Evolutionary conservation across 2,888 invertebrate genomes (phyloP).

Genomic region (Agrilus cyanescens): DNA sequence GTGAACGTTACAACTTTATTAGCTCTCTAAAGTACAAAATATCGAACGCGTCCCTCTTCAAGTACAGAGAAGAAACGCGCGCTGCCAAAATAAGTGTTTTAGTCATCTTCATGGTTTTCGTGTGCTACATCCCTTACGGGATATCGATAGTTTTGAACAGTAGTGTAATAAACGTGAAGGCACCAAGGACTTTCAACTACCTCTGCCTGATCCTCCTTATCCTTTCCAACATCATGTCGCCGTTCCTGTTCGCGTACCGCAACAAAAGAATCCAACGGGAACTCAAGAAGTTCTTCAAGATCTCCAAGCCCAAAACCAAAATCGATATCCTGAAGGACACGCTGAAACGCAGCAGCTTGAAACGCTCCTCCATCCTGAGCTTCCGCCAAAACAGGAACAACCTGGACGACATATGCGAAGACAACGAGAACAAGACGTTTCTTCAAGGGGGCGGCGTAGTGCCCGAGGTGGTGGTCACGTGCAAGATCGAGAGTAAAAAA

Average conservation of each 20-base stretch:
- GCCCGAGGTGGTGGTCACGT: conserved; percentile 30
- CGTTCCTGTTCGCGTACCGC: conserved; percentile 66
- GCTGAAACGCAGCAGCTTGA: conserved; percentile 1
- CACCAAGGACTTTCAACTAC: conserved; percentile 39
- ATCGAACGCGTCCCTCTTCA: conserved; percentile 72
- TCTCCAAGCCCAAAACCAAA: conserved; percentile 26
- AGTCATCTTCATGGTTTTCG: conserved; percentile 55
- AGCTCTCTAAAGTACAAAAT: conserved; percentile 66
- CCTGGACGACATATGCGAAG: conserved; percentile 8
- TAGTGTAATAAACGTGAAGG: conserved; percentile 22
- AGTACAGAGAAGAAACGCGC: conserved; percentile 78
- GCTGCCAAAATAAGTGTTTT: conserved; percentile 77
- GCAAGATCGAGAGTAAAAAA: conserved; percentile 20
- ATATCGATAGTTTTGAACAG: conserved; percentile 28
- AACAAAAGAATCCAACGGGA: conserved; percentile 54
- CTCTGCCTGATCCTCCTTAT: conserved; percentile 46
- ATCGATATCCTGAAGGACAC: neutral
- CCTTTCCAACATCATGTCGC: conserved; percentile 53
- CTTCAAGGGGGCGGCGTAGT: conserved; percentile 14
- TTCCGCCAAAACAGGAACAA: conserved; percentile 2
- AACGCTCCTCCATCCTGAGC: conserved; percentile 1
- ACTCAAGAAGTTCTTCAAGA: conserved; percentile 39
- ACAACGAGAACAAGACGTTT: conserved; percentile 7
- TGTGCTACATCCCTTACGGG: conserved; percentile 40
- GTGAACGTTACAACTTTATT: conserved; percentile 51